Percentiles rank a stretch among this genome's conserved stretches.
Conservation (phyloP, 2,113 vertebrate genomes). For the Falcunculus frontatus region DNA sequence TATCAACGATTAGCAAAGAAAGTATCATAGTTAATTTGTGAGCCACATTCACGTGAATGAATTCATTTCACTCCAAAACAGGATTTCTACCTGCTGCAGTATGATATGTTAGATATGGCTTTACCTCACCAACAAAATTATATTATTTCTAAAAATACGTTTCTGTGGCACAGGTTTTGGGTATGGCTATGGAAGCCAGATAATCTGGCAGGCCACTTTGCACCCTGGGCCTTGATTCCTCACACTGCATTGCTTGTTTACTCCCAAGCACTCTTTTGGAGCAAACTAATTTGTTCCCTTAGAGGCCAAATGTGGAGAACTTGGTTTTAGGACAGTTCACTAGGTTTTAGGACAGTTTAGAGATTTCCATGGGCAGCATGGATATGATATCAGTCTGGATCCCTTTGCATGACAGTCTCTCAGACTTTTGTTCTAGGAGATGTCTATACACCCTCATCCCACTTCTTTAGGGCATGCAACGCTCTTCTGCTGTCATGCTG, state of each 20-base stretch:
- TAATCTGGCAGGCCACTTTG: neutral
- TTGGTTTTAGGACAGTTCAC: neutral
- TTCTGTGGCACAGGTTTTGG: neutral
- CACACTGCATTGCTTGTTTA: accelerated
- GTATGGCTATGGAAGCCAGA: neutral
- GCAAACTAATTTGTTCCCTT: neutral
- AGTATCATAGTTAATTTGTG: neutral
- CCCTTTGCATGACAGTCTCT: neutral
- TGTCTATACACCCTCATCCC: neutral
- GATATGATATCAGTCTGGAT: neutral
- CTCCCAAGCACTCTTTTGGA: neutral
- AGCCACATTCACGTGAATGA: neutral
- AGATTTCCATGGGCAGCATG: neutral
- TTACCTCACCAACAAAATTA: neutral
- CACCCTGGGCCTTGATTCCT: neutral
- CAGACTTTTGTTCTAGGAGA: neutral
- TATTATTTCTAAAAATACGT: neutral
- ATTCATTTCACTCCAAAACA: neutral
- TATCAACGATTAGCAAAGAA: neutral
- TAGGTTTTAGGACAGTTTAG: neutral
- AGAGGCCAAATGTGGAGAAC: neutral
- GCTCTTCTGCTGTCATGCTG: neutral
- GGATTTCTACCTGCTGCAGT: neutral
- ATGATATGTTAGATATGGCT: neutral
- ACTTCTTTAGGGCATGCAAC: neutral